Evolutionary conservation across 2,797 vertebrate genomes (phyloP).

Genomic region (Phaenicophaeus curvirostris): DNA sequence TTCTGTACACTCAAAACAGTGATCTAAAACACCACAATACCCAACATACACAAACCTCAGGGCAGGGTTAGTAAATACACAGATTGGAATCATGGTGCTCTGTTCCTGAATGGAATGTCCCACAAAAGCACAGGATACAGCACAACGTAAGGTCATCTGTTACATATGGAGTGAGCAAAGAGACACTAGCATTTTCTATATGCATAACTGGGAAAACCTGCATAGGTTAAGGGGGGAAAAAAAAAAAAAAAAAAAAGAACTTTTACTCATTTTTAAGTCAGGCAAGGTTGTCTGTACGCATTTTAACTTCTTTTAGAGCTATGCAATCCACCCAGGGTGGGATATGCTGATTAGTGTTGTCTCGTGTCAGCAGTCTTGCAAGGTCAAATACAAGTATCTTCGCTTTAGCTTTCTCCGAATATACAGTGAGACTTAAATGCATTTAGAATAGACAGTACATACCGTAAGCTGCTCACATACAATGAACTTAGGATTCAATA

Average conservation of each 20-base stretch:
- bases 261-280: constrained; percentile 85
- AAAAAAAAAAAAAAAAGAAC: constrained; percentile 40
- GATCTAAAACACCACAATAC: constrained; percentile 98
- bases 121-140: constrained; percentile 97
- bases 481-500: constrained; percentile 91
- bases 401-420: constrained; percentile 86
- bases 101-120: constrained; percentile 93
- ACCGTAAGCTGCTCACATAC: constrained; percentile 90
- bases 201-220: constrained; percentile 83
- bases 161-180: constrained; percentile 91
- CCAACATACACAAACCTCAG: constrained; percentile 96
- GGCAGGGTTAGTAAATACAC: constrained; percentile 90
- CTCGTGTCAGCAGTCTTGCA: constrained; percentile 90
- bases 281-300: constrained; percentile 85
- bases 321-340: constrained; percentile 86
- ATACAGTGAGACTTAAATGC: constrained; percentile 93
- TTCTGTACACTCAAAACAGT: constrained; percentile 95
- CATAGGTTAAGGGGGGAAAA: constrained; percentile 80
- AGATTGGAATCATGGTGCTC: constrained; percentile 86
- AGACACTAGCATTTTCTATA: constrained; percentile 87
- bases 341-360: constrained; percentile 97
- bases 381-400: constrained; percentile 89
- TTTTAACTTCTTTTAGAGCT: constrained; percentile 84
- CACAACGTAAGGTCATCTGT: constrained; percentile 92
- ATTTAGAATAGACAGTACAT: constrained; percentile 92